Evolutionary conservation across 2,797 vertebrate genomes (phyloP).

Genomic region (Aphelocoma californica): DNA sequence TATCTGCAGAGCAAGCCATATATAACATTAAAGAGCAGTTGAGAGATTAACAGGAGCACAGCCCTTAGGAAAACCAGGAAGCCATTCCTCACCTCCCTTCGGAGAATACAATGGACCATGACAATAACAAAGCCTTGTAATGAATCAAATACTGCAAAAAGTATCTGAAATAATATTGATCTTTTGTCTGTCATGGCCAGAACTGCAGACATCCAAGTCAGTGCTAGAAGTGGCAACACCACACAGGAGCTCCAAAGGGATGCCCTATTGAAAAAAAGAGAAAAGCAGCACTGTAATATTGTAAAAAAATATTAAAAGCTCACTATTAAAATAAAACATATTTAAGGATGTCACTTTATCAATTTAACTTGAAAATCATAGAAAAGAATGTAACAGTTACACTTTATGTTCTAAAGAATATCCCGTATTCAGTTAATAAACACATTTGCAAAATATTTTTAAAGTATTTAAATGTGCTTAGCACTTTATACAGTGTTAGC

Average conservation of each 20-base stretch:
- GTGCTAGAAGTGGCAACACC: conserved; percentile 92
- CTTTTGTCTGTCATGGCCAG: conserved; percentile 99
- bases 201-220: conserved; percentile 99
- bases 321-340: conserved; percentile 36
- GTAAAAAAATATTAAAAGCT: neutral
- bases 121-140: conserved; percentile 99
- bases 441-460: conserved; percentile 9
- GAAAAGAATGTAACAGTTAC: conserved; percentile 24
- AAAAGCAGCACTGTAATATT: conserved; percentile 16
- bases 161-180: conserved; percentile 98
- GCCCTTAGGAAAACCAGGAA: conserved; percentile 3
- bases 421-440: conserved; percentile 68
- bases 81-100: conserved; percentile 88
- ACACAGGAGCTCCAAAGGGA: conserved; percentile 99
- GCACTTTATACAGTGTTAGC: conserved; percentile 63
- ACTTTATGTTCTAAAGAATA: conserved; percentile 63
- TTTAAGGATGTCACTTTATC: conserved; percentile 47
- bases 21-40: neutral
- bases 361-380: conserved; percentile 68
- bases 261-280: conserved; percentile 83
- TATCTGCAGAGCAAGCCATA: neutral
- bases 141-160: conserved; percentile 98
- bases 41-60: neutral
- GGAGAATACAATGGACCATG: conserved; percentile 98
- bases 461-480: conserved; percentile 66